Evolutionary conservation across 2,113 vertebrate genomes (phyloP), one percentile per base, ranked within the genome.

Genomic region (Pterocles burchelli): DNA sequence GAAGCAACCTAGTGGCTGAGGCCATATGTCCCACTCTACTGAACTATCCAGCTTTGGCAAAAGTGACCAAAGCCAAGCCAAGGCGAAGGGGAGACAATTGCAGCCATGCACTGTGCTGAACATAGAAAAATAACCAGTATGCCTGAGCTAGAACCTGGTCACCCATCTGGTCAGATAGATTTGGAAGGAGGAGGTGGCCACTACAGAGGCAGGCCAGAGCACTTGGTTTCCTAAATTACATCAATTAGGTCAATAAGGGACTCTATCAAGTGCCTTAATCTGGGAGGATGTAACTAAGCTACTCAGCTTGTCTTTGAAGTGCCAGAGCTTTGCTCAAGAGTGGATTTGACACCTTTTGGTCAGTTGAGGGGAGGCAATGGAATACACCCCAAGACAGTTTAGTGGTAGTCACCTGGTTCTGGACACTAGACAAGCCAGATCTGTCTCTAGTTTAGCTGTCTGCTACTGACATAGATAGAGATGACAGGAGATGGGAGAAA

Each of bases 11-110:
- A 14, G 52, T 24, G 55, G 18, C 38, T 73, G 38, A 41, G 36
- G 16, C 0, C 70, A 20, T 6, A 68, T 1, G 1, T 73, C 26
- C 68, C 34, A 31, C n/a, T 63, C 34, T n/a, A 3, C 31, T 70
- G 33, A 46, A 57, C 22, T 26, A 52, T 21, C 41, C 13, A 28
- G 4, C 9, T 87, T 74, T 38, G 12, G 45, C 10, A 81, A 59
- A 80, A 84, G 24, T 38, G 48, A 45, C 33, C 12, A 57, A 71
- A 13, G 9, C 18, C 74, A 75, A 46, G 29, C 13, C 45, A 68
- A 54, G 26, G 4, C 20, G n/a, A 22, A n/a, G 20, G 21, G 28
- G 2, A 68, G 18, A 45, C 17, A 33, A 68, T 73, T 88, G 17
- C 21, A 58, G 17, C 29, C 10, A 1, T 59, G 88, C 8, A 15